Evolutionary conservation across 2,113 vertebrate species (phyloP).

Genomic region (Pelmatolapia mariae): DNA sequence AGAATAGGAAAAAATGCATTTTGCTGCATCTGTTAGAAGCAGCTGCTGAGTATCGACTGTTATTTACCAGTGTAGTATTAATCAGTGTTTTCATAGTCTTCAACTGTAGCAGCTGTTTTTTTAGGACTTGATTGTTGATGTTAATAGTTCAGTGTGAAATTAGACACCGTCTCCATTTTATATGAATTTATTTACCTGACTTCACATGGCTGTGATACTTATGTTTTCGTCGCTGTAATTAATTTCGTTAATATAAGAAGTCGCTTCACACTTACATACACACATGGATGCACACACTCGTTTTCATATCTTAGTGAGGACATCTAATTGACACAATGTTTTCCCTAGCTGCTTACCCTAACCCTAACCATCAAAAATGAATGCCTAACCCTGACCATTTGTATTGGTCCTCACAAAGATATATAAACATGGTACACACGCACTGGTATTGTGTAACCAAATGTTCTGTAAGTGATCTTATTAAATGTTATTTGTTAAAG

Average conservation of each 20-base stretch:
- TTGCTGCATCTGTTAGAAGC: neutral
- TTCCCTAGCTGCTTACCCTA: neutral
- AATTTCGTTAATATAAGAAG: neutral
- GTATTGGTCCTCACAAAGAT: neutral
- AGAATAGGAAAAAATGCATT: neutral
- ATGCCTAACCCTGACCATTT: neutral
- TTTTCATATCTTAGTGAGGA: neutral
- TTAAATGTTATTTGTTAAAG: slow-evolving; percentile 41
- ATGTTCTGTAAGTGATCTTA: slow-evolving; percentile 12
- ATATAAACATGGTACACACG: neutral
- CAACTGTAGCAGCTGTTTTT: neutral
- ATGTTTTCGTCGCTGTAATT: neutral
- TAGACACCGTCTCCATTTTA: slow-evolving; percentile 18
- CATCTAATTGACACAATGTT: neutral
- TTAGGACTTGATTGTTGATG: neutral
- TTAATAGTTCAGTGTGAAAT: neutral
- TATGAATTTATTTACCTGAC: slow-evolving; percentile 16
- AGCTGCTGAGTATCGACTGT: neutral
- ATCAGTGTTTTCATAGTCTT: neutral
- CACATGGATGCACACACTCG: neutral
- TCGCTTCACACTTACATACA: neutral
- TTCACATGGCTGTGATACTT: neutral
- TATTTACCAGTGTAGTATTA: neutral
- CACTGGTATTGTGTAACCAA: neutral
- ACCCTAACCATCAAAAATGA: neutral